Evolutionary conservation across 2,113 vertebrate genomes (phyloP).

Genomic region (Ammospiza caudacuta): DNA sequence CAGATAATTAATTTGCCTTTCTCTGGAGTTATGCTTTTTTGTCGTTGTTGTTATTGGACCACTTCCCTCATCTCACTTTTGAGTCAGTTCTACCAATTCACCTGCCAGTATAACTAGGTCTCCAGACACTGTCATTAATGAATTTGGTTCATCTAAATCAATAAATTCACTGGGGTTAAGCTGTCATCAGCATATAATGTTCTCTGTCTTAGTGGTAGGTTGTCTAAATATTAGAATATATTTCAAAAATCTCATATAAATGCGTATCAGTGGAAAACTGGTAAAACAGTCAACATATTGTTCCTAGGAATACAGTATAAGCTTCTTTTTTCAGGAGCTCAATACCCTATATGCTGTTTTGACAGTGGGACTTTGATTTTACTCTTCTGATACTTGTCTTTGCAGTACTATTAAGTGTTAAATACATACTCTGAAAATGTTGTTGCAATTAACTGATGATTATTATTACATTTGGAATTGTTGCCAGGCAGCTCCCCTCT

Average conservation of each 20-base stretch:
- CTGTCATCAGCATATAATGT: background rate
- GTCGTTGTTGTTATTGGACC: background rate
- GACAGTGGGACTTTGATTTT: background rate
- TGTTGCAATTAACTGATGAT: background rate
- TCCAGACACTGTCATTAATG: background rate
- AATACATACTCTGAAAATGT: background rate
- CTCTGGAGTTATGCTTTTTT: background rate
- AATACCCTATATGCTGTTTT: background rate
- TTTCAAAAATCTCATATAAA: background rate
- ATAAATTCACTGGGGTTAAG: background rate
- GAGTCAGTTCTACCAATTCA: background rate
- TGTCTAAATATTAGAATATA: background rate
- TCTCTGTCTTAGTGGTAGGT: background rate
- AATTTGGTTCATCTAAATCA: background rate
- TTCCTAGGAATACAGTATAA: background rate
- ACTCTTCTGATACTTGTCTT: background rate
- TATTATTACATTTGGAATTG: conserved; percentile 32
- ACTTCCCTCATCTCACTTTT: background rate
- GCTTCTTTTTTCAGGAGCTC: background rate
- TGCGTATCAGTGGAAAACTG: background rate
- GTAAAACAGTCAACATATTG: background rate
- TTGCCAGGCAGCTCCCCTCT: conserved; percentile 44
- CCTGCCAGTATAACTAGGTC: background rate
- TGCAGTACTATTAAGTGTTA: conserved; percentile 9
- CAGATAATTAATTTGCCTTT: background rate